phyloP scores from a whole-genome alignment of 2,797 vertebrate species.

The Artibeus lituratus region DNA sequence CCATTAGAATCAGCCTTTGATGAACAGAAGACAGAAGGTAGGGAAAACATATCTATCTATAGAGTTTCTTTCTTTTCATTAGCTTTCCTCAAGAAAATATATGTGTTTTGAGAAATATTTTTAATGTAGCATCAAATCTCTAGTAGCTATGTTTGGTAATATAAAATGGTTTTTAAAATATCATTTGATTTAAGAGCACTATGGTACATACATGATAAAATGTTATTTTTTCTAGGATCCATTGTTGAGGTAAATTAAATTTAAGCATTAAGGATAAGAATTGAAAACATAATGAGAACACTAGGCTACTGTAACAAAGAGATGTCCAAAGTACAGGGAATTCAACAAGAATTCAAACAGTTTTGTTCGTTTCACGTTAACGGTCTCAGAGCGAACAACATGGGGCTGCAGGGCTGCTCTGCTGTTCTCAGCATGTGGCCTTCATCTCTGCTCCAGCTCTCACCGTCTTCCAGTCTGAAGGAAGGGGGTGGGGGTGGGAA shows the following conservation, averaged over 20 bases:
- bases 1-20: constrained; percentile 91
- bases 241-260: neutral
- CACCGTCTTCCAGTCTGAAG: neutral
- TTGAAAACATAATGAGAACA: neutral
- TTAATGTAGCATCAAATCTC: neutral
- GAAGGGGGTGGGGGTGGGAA: neutral
- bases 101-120: neutral
- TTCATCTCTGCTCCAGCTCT: neutral
- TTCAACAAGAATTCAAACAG: neutral
- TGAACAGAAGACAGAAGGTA: constrained; percentile 93
- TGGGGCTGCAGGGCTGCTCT: neutral
- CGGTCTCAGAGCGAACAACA: neutral
- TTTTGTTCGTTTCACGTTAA: neutral
- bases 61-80: neutral
- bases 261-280: neutral
- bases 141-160: neutral
- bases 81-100: neutral
- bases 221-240: neutral
- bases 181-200: neutral
- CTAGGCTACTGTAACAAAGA: neutral
- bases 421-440: neutral
- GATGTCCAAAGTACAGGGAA: neutral
- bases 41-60: neutral
- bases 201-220: neutral
- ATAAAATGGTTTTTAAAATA: neutral